Evolutionary conservation across 2,113 vertebrate species (phyloP).

Genomic region (Centropus bengalensis): DNA sequence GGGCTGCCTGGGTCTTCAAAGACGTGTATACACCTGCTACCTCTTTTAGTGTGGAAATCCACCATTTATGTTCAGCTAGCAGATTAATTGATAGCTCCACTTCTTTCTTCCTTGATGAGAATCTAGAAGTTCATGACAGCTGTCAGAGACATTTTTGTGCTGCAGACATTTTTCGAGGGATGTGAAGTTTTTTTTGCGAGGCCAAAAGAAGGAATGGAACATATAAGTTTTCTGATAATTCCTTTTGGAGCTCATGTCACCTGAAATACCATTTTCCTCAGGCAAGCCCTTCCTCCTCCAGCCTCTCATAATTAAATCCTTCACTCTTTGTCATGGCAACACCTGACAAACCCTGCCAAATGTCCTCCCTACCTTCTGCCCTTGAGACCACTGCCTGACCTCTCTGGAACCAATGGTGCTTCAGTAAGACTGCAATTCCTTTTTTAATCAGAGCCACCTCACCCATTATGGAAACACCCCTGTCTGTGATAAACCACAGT

Average conservation of each 20-base stretch:
- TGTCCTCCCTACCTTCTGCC: neutral
- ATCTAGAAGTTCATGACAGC: neutral
- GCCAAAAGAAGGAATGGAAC: neutral
- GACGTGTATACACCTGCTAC: neutral
- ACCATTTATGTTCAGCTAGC: neutral
- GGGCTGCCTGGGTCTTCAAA: neutral
- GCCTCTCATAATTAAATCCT: neutral
- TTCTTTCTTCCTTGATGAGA: neutral
- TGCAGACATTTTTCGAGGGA: neutral
- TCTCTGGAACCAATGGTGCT: neutral
- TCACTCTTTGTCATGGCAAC: neutral
- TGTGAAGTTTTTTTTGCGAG: neutral
- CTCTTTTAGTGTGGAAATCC: neutral
- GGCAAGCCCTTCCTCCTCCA: neutral
- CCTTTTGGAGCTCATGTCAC: neutral
- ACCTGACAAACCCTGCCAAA: neutral
- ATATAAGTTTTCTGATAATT: neutral
- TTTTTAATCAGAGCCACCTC: neutral
- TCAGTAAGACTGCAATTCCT: neutral
- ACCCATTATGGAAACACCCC: neutral
- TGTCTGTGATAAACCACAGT: neutral
- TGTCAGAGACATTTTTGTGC: neutral
- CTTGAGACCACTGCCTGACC: neutral
- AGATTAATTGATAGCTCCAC: neutral
- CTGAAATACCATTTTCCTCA: neutral